Percentiles rank a stretch among this genome's conserved stretches.
phyloP scores from a whole-genome alignment of 2,113 vertebrate species.

The Aythya baeri region DNA sequence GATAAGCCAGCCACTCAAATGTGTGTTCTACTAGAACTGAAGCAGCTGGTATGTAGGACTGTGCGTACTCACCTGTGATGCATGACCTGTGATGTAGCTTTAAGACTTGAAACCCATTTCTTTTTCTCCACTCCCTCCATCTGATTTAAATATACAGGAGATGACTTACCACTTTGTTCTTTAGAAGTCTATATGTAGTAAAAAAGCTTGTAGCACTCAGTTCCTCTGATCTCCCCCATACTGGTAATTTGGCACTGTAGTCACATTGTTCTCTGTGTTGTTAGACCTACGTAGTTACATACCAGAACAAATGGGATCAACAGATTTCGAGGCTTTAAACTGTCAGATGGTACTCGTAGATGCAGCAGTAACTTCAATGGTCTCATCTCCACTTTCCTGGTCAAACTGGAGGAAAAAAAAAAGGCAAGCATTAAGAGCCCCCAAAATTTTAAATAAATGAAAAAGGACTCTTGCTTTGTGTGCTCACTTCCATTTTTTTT shows the following conservation, averaged over 20 bases:
- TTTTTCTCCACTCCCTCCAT: neutral
- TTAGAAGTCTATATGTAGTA: too few relatives aligned
- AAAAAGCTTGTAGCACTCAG: neutral
- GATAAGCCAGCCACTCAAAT: neutral
- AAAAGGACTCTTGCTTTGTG: neutral
- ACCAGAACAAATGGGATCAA: neutral
- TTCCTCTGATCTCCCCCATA: neutral
- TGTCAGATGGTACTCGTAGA: neutral
- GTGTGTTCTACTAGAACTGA: neutral
- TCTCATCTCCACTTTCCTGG: neutral
- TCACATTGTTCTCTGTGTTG: neutral
- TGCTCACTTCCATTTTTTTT: neutral
- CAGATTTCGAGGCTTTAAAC: neutral
- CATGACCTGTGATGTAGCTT: neutral
- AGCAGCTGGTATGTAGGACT: neutral
- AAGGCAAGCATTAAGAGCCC: neutral
- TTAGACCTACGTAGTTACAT: neutral
- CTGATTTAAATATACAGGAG: neutral
- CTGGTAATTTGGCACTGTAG: neutral
- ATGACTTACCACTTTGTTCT: neutral
- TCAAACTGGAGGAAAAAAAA: neutral
- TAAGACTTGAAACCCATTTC: neutral
- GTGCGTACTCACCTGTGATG: neutral
- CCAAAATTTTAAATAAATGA: neutral
- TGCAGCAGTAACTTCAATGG: neutral